These are phyloP conservation scores for Notamacropus eugenii DNA, from an alignment of 2,797 vertebrate genomes.

Conservation along the genomic window DNA sequence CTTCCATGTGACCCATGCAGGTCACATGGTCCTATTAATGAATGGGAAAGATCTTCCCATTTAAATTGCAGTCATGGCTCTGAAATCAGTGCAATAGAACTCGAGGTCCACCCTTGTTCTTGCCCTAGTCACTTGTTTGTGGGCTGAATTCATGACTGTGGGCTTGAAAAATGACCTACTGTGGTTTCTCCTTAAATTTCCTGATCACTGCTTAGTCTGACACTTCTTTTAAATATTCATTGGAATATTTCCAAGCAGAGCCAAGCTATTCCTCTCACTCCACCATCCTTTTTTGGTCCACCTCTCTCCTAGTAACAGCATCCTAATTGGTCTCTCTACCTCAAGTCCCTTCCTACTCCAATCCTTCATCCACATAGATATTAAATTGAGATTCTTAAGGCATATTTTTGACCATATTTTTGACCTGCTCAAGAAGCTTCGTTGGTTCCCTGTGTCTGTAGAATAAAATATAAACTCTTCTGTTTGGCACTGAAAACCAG, in stretches of 20 bases:
- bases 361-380: background rate
- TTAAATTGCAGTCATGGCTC: background rate
- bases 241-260: background rate
- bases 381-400: background rate
- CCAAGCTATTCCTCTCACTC: background rate
- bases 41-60: no score
- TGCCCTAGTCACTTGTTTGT: background rate
- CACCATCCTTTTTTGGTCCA: background rate
- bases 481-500: background rate
- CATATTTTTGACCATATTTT: background rate
- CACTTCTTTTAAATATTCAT: background rate
- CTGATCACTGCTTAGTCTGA: background rate
- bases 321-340: background rate
- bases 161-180: background rate
- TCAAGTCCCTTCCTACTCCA: background rate
- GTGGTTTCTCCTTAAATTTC: background rate
- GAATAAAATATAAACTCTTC: background rate
- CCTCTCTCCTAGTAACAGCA: background rate
- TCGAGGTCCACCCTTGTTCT: background rate
- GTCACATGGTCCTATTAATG: no score
- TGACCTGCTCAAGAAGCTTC: background rate
- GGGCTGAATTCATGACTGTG: background rate
- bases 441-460: background rate
- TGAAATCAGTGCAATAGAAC: background rate
- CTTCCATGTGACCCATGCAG: no score